Base-by-base conservation (phyloP, 2,113 vertebrate genomes). In the Formicarius rufipectus region DNA sequence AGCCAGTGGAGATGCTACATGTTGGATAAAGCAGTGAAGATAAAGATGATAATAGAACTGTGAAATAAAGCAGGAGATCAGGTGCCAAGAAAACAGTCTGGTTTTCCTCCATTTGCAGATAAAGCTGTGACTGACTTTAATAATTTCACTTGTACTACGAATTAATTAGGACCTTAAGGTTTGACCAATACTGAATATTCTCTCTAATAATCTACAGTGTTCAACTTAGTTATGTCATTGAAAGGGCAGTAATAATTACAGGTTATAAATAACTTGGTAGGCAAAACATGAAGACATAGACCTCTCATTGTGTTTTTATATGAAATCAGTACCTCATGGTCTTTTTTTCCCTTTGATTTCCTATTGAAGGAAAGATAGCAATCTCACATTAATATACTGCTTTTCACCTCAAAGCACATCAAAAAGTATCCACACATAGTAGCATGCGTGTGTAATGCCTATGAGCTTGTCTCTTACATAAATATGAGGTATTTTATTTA, bases 221-320 rank as follows among this genome's bases (percentile, higher is more conserved):
- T 28, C 40, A 62, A 64, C 22, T 17, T 68, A 53, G 66, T 85
- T 85, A 53, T 56, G 45, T 42, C 20, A 13, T 71, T 40, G 68
- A 88, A 92, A 69, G 50, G 42, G 59, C 59, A 92, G 42, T 63
- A 75, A 76, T 88, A 90, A 83, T 76, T 88, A 66, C 45, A 58
- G n/a, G 76, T 73, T 86, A 93, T 94, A 96, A 95, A 92, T 95
- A 94, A 92, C 86, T 77, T 71, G 45, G 45, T 31, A 66, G 63
- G 93, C 67, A 55, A 96, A 93, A 37, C 63, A 53, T 53, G 63
- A 86, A 83, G 67, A 73, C 75, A 58, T 55, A 83, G n/a, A 66
- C 45, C 31, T 66, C 50, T 90, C 55, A 68, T 79, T 94, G 92
- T 94, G 50, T 12, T 74, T 93, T 90, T 45, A 49, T 88, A 88